Evolutionary conservation across 1,140 invertebrate genomes (phyloP).

Genomic region (Mactra quadrangularis): DNA sequence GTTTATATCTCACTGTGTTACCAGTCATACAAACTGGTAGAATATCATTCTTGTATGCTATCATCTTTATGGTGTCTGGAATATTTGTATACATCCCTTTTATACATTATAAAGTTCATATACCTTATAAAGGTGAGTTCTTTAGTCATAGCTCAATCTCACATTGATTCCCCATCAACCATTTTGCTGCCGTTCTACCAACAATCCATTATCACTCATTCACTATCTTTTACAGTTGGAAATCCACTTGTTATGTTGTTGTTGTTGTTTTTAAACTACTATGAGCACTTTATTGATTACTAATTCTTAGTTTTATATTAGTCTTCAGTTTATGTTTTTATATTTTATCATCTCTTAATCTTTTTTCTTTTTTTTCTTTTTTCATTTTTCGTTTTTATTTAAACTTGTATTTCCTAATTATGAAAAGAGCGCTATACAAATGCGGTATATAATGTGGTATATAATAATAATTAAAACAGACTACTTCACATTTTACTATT

Average conservation of each 20-base stretch:
- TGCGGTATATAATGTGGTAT: too few species aligned
- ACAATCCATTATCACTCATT: background rate
- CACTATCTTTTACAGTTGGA: background rate
- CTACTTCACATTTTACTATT: too few species aligned
- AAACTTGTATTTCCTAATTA: too few species aligned
- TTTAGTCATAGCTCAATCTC: background rate
- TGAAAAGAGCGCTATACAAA: too few species aligned
- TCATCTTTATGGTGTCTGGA: conserved; percentile 89
- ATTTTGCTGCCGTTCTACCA: background rate
- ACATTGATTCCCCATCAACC: background rate
- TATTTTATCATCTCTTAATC: too few species aligned
- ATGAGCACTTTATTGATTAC: too few species aligned
- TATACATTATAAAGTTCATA: conserved; percentile 88
- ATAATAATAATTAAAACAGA: too few species aligned
- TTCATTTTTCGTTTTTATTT: too few species aligned
- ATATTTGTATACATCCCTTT: conserved; percentile 90
- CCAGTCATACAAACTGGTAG: conserved; percentile 92
- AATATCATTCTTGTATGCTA: conserved; percentile 90
- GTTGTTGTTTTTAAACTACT: too few species aligned
- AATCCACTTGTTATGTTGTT: background rate
- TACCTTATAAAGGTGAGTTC: conserved; percentile 82
- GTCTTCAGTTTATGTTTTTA: too few species aligned
- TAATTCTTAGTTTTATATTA: too few species aligned
- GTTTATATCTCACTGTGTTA: conserved; percentile 90
- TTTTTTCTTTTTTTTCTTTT: too few species aligned